Evolutionary conservation across 2,797 vertebrate species (phyloP).

Genomic region (Oreochromis grahami): DNA sequence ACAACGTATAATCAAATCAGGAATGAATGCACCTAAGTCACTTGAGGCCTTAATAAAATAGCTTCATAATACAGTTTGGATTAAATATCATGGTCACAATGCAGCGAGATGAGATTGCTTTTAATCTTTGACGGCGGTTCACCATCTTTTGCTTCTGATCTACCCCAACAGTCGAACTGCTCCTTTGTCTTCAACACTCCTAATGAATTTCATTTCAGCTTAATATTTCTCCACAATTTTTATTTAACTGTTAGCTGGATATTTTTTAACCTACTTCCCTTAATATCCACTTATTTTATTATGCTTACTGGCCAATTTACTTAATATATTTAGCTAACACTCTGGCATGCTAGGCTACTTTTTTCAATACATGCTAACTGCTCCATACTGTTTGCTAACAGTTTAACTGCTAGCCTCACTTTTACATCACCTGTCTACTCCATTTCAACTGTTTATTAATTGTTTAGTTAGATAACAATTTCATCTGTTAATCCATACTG

Average conservation of each 20-base stretch:
- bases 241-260: background rate
- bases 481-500: background rate
- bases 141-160: background rate
- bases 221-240: background rate
- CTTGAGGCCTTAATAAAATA: background rate
- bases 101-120: background rate
- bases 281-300: background rate
- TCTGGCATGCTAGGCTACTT: background rate
- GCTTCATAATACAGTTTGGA: background rate
- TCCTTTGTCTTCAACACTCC: background rate
- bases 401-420: background rate
- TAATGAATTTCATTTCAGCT: background rate
- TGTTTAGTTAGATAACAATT: background rate
- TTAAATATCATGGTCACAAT: background rate
- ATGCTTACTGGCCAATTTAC: background rate
- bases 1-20: background rate
- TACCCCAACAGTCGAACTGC: fast-evolving
- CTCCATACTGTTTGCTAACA: background rate
- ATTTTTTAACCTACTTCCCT: background rate
- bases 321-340: background rate
- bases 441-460: background rate
- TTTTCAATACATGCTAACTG: background rate
- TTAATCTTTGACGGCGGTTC: fast-evolving
- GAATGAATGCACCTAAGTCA: background rate
- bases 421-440: background rate